Evolutionary conservation across 2,797 vertebrate species (phyloP), one percentile per base, ranked within the genome.

Genomic region (Pseudochirops cupreus): DNA sequence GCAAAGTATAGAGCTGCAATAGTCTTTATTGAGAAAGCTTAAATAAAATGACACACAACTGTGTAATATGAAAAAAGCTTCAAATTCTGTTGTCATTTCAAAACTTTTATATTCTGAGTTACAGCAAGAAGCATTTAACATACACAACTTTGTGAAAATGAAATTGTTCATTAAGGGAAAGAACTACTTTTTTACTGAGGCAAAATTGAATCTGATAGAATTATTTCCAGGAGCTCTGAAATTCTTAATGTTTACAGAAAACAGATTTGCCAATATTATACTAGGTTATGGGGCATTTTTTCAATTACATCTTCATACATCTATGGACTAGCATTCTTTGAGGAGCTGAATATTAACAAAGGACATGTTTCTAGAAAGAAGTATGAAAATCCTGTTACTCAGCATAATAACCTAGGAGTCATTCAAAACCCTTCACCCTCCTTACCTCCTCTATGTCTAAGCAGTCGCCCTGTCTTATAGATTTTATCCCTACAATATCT

Each of bases 231-330:
- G 74, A 90, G 67, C 33, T 55, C 10, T 2, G 0, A 28, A 21
- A 58, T 1, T 7, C 52, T 52, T n/a, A n/a, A 11, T 31, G 31
- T 90, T 55, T 92, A 33, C 7, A 13, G 14, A 57, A 92, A 92
- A 58, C 0, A 46, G 1, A 90, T 24, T 46, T 33, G 55, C 24
- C 31, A 57, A 52, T 55, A 52, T 87, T 28, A 53, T 53, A 3
- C n/a, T 39, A 31, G 39, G 29, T 24, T 26, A 14, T 6, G 31
- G 52, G 13, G 55, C 0, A 7, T 21, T 0, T 0, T 26, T 53
- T 3, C 33, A 1, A 21, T 39, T 46, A 33, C n/a, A 56, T 52
- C 12, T 39, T 58, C 9, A 7, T 67, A 24, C 2, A 14, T 74
- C 55, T 18, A 62, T 0, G 12, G 67, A 74, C 16, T 4, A 1